Conservation (phyloP, 30 jellyfish, hydroid and myxozoan genomes). For the Clytia hemisphaerica region DNA sequence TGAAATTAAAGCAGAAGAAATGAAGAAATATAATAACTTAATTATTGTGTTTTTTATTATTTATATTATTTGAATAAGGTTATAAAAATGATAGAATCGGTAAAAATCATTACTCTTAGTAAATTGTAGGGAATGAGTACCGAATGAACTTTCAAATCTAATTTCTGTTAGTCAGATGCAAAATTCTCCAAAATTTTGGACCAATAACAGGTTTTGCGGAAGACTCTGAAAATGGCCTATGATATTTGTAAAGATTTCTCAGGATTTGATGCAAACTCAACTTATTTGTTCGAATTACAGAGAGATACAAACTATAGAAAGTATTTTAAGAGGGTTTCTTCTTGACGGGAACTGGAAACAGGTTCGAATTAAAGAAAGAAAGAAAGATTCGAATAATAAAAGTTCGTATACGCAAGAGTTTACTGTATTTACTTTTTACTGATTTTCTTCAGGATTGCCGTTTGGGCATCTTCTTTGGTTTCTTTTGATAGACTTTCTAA, state of each 20-base stretch:
- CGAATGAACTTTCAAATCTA: no score
- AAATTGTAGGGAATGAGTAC: no score
- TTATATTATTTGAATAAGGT: neutral
- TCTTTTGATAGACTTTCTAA: conserved; percentile 56
- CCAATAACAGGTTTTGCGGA: neutral
- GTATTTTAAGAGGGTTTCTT: neutral
- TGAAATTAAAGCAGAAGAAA: neutral
- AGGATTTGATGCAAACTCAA: no score
- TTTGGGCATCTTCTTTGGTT: conserved; percentile 84
- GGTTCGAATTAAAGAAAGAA: neutral
- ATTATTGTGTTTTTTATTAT: neutral
- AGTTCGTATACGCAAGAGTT: neutral
- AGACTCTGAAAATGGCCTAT: neutral
- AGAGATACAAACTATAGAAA: neutral
- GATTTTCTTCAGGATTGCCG: conserved; percentile 42
- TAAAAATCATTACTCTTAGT: neutral
- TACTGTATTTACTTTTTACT: conserved; percentile 33
- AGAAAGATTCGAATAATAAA: neutral
- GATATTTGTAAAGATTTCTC: neutral
- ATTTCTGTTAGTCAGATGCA: no score
- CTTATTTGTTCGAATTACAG: no score
- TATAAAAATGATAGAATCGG: neutral
- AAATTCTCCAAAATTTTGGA: neutral
- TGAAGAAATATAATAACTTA: neutral
- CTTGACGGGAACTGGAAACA: neutral